Evolutionary conservation across 2,797 vertebrate genomes (phyloP).

Genomic region (Neopelma chrysocephalum): DNA sequence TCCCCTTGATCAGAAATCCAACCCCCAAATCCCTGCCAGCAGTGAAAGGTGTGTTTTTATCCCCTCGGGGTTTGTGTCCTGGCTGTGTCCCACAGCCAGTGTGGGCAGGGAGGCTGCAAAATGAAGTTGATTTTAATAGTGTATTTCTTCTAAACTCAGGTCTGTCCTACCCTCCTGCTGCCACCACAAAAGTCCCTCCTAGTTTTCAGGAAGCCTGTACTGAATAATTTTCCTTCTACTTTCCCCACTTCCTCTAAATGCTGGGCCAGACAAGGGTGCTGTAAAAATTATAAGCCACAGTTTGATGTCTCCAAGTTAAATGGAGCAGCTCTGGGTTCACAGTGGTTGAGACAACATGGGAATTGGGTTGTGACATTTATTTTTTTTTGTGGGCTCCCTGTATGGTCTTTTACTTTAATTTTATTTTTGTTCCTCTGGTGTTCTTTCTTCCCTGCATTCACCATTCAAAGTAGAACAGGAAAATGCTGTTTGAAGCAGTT

Average conservation of each 20-base stretch:
- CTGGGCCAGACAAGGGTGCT: neutral
- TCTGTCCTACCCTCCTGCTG: neutral
- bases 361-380: neutral
- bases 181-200: neutral
- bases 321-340: neutral
- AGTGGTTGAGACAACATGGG: neutral
- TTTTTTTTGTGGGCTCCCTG: neutral
- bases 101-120: neutral
- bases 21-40: neutral
- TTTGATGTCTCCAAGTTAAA: neutral
- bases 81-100: neutral
- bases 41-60: fast-evolving
- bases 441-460: neutral
- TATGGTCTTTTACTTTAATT: neutral
- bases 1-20: neutral
- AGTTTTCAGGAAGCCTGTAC: slow-evolving; percentile 2
- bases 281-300: neutral
- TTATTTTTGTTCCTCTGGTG: neutral
- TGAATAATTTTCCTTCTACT: slow-evolving; percentile 31
- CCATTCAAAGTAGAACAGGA: neutral
- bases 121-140: neutral
- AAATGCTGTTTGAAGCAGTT: neutral
- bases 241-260: slow-evolving; percentile 29
- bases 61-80: neutral
- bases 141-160: neutral